Base-by-base conservation (phyloP, 2,113 vertebrate species). In the Miniopterus natalensis region DNA sequence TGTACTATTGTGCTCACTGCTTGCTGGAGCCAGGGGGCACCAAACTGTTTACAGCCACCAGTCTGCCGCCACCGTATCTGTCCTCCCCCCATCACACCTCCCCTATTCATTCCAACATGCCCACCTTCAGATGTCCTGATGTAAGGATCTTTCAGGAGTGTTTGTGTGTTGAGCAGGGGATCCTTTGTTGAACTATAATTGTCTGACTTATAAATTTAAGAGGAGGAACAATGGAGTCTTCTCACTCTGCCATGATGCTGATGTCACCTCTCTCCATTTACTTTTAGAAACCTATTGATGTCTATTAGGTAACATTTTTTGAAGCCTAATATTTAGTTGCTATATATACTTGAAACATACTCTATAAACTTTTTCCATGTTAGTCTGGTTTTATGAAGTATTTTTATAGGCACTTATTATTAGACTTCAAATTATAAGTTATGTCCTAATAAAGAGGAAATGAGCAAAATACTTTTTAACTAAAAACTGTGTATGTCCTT, bases 311-410 rank as follows among this genome's bases (percentile, higher is more conserved):
- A 84, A 85, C 20, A 45, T 55, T 80, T 55, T 57, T 57, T 61
- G 86, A 75, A 66, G 8, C 25, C 61, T 88, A 31, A 4, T 83
- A 81, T 84, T 94, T 87, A 92, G n/a, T 77, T 59, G 18, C n/a
- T 86, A 0, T 75, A 1, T 73, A 21, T 70, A 55, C 31, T 75
- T 42, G 45, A 55, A 80, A 77, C 25, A 47, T 11, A 65, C 36
- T 68, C 31, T 66, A 0, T 68, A 79, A 0, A 47, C 13, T 45
- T 75, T 55, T 77, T 31, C 21, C 59, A 17, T 7, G 12, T 89
- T 83, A 92, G 29, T n/a, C 63, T 90, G 84, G 17, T 59, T 89
- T 73, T 29, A 20, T 59, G n/a, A 73, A 80, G 20, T 71, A 17
- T 75, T 91, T 95, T 75, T 59, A 2, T 73, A 51, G 27, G 15